phyloP scores from a whole-genome alignment of 1,140 invertebrate species.

The Drosophila sulfurigaster region DNA sequence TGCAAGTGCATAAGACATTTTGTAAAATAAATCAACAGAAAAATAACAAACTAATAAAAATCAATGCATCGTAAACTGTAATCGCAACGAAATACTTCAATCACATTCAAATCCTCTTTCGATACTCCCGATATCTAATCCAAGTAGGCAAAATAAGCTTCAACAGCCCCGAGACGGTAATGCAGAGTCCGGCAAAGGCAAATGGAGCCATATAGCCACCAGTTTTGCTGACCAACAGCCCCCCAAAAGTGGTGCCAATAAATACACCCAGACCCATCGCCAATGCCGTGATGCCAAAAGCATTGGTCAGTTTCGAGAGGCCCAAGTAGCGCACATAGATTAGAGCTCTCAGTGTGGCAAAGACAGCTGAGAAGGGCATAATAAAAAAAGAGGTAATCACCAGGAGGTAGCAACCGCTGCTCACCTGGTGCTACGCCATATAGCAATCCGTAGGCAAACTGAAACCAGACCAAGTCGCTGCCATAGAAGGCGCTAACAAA shows the following conservation, averaged over 20 bases:
- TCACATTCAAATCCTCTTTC: constrained; percentile 3
- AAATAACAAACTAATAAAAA: constrained; percentile 39
- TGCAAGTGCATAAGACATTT: constrained; percentile 48
- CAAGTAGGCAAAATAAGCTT: constrained; percentile 54
- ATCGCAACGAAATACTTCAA: background rate
- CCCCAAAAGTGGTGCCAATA: constrained; percentile 66
- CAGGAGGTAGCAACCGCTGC: background rate
- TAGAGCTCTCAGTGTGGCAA: constrained; percentile 64
- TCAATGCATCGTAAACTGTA: constrained; percentile 32
- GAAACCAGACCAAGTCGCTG: constrained; percentile 86
- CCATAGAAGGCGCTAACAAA: constrained; percentile 71
- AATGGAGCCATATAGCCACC: constrained; percentile 52
- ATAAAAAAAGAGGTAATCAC: too few species aligned
- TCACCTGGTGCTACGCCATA: constrained; percentile 93
- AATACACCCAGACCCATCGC: constrained; percentile 77
- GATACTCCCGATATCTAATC: constrained; percentile 4
- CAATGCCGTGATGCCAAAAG: constrained; percentile 73
- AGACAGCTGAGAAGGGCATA: constrained; percentile 57
- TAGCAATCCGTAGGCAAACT: constrained; percentile 90
- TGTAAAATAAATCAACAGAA: constrained; percentile 56
- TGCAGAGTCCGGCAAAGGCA: constrained; percentile 66
- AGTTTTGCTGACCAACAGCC: constrained; percentile 45
- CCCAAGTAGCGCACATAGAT: constrained; percentile 77
- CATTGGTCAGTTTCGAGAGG: constrained; percentile 75
- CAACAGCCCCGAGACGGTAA: constrained; percentile 56